Conservation (phyloP, 2,888 invertebrate species). For the Tuberolachnus salignus region DNA sequence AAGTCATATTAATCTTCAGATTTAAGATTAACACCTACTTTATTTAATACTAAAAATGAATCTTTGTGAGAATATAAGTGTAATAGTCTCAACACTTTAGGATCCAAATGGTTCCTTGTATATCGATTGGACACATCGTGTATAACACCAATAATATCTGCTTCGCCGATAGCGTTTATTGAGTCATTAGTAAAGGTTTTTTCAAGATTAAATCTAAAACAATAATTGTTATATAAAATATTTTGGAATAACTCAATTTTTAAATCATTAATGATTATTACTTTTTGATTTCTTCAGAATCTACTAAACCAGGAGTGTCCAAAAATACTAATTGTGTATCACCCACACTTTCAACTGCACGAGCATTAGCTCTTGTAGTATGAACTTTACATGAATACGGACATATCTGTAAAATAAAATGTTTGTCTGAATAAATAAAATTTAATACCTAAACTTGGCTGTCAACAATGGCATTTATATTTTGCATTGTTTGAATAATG, state of each 20-base stretch:
- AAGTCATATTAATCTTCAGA: background rate
- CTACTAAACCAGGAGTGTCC: constrained; percentile 91
- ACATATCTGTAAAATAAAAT: constrained; percentile 75
- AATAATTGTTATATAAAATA: constrained; percentile 61
- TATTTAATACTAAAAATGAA: constrained; percentile 85
- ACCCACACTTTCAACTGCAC: constrained; percentile 76
- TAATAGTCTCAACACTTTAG: constrained; percentile 73
- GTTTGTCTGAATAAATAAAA: background rate
- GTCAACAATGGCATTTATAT: too few relatives aligned
- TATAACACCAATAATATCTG: constrained; percentile 83
- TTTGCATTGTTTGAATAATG: too few relatives aligned
- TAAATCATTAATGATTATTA: constrained; percentile 61
- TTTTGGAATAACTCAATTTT: background rate
- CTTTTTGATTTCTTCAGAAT: constrained; percentile 72
- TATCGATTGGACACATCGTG: constrained; percentile 80
- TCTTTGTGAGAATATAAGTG: constrained; percentile 67
- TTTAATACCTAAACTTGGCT: background rate
- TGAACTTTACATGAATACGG: constrained; percentile 91
- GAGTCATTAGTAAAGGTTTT: constrained; percentile 69
- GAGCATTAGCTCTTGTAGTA: constrained; percentile 77
- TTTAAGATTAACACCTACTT: constrained; percentile 63
- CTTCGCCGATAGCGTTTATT: constrained; percentile 69
- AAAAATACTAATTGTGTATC: constrained; percentile 87
- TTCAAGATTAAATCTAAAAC: constrained; percentile 67
- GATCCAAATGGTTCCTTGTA: constrained; percentile 72